These are phyloP conservation scores for Nineta flava DNA, from an alignment of 2,888 invertebrate species.

Conservation along the genomic window DNA sequence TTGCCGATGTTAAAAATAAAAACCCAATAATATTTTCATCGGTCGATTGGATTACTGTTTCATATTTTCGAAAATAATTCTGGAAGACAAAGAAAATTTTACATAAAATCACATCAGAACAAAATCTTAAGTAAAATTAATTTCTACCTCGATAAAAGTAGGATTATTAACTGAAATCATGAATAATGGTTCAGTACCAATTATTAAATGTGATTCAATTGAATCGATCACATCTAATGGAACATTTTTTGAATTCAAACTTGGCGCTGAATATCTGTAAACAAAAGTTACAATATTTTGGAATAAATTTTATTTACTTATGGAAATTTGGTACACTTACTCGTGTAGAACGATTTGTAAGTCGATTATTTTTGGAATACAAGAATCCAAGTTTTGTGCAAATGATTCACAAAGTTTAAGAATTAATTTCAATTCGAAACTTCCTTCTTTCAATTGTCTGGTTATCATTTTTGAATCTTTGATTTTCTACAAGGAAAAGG, in stretches of 20 bases:
- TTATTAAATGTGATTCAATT: conserved; percentile 13
- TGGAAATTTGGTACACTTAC: neutral
- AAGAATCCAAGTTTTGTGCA: neutral
- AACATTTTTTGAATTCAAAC: conserved; percentile 9
- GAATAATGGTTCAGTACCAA: conserved; percentile 8
- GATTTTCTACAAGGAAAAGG: neutral
- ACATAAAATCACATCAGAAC: too few species aligned
- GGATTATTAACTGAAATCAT: conserved; percentile 7
- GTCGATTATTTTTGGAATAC: neutral
- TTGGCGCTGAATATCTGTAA: conserved; percentile 11
- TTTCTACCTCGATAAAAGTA: conserved; percentile 8
- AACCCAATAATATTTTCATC: neutral
- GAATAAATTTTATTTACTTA: neutral
- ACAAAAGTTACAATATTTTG: neutral
- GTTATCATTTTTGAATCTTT: neutral
- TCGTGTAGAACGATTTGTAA: neutral
- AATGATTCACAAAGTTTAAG: neutral
- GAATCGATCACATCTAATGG: conserved; percentile 12
- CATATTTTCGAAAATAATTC: neutral
- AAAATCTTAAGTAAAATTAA: too few species aligned
- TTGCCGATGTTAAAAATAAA: neutral
- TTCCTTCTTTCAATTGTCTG: neutral
- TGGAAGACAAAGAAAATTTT: neutral
- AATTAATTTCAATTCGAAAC: neutral
- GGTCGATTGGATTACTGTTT: neutral